These are phyloP conservation scores for Lates japonicus DNA, from an alignment of 2,797 vertebrate genomes.

Conservation along the genomic window DNA sequence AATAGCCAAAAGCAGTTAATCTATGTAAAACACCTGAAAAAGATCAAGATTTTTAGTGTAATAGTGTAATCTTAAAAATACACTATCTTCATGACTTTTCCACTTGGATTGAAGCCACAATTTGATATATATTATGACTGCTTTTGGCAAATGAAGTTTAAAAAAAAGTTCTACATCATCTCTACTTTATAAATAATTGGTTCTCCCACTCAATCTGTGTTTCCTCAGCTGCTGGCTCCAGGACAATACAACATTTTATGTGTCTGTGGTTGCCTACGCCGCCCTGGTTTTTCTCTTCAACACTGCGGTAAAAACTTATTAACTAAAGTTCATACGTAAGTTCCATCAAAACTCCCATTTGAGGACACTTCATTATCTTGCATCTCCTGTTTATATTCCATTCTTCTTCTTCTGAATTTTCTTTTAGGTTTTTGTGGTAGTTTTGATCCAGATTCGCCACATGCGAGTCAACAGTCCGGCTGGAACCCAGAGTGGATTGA, in stretches of 20 bases:
- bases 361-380: neutral
- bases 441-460: slow-evolving; percentile 89
- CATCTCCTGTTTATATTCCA: neutral
- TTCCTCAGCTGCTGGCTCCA: slow-evolving; percentile 92
- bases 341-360: neutral
- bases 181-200: neutral
- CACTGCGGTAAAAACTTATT: slow-evolving; percentile 69
- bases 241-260: slow-evolving; percentile 87
- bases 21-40: too few relatives aligned
- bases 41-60: too few relatives aligned
- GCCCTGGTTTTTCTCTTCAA: slow-evolving; percentile 89
- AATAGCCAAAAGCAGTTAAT: neutral
- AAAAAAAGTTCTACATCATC: neutral
- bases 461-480: slow-evolving; percentile 85
- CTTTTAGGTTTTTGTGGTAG: slow-evolving; percentile 87
- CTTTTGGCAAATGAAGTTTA: neutral
- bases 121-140: too few relatives aligned
- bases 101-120: too few relatives aligned
- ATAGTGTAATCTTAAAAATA: too few relatives aligned
- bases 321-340: neutral
- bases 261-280: slow-evolving; percentile 90
- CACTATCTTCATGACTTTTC: too few relatives aligned
- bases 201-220: neutral
- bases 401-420: neutral
- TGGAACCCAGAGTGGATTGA: slow-evolving; percentile 76